A percentile compares a stretch with the other conserved stretches of the same genome.
Evolutionary conservation across 2,797 vertebrate species (phyloP).

Genomic region (Sphaeramia orbicularis): DNA sequence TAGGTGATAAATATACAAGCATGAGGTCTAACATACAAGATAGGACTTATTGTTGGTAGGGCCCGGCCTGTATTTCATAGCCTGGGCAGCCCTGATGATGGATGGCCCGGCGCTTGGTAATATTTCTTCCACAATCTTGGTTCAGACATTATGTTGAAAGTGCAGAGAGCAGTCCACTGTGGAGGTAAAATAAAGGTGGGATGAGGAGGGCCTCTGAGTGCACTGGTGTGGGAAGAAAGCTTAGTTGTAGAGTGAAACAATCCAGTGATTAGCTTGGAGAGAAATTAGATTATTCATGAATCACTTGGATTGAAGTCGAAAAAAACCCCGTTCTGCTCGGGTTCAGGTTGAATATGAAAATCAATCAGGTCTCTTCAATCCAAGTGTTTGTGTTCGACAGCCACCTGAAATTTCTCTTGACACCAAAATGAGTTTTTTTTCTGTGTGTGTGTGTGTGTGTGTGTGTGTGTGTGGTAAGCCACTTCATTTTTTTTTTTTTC

Average conservation of each 20-base stretch:
- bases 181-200: slow-evolving; percentile 65
- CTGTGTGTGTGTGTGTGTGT: too few species aligned
- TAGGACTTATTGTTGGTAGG: slow-evolving; percentile 81
- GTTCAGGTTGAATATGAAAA: slow-evolving; percentile 42
- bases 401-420: slow-evolving; percentile 28
- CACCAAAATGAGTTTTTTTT: slow-evolving; percentile 18
- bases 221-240: background rate
- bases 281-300: slow-evolving; percentile 63
- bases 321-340: slow-evolving; percentile 21
- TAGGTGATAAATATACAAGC: slow-evolving; percentile 86
- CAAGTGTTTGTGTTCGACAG: background rate
- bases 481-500: slow-evolving; percentile 15
- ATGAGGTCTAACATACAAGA: slow-evolving; percentile 84
- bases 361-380: slow-evolving; percentile 39
- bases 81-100: slow-evolving; percentile 79
- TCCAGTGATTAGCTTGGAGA: slow-evolving; percentile 46
- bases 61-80: slow-evolving; percentile 80
- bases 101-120: slow-evolving; percentile 73
- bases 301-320: slow-evolving; percentile 36
- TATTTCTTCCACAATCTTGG: slow-evolving; percentile 81
- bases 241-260: slow-evolving; percentile 12
- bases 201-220: slow-evolving; percentile 2
- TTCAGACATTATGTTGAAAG: slow-evolving; percentile 66
- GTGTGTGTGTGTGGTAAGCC: too few species aligned
- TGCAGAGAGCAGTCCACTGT: slow-evolving; percentile 56